These are phyloP conservation scores for Lepus timidus DNA, from an alignment of 2,113 vertebrate species.

Conservation along the genomic window DNA sequence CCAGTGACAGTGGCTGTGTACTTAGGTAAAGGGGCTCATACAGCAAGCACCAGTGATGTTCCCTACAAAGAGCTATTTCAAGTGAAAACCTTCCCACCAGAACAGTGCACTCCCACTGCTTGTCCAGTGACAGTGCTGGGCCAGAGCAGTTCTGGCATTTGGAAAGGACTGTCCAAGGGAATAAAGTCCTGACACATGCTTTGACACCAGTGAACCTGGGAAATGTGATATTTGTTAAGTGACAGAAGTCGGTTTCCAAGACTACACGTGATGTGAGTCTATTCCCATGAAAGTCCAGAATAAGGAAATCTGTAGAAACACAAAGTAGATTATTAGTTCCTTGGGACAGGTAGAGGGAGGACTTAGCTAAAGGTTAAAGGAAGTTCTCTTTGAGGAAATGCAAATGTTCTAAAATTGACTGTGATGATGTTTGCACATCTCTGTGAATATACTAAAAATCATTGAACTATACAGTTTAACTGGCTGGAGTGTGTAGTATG, in stretches of 20 bases:
- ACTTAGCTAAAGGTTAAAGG: background rate
- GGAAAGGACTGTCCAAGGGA: background rate
- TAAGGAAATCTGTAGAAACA: background rate
- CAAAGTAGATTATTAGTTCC: background rate
- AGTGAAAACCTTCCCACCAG: background rate
- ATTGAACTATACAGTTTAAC: background rate
- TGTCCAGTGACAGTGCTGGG: background rate
- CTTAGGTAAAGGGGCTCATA: background rate
- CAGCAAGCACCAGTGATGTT: background rate
- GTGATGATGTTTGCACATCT: background rate
- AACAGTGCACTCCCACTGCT: background rate
- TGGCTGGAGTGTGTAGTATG: background rate
- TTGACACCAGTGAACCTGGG: background rate
- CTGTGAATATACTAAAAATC: background rate
- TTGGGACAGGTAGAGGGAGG: background rate
- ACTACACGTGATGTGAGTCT: background rate
- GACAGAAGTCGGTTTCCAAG: background rate
- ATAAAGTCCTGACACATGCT: background rate
- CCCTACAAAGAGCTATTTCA: background rate
- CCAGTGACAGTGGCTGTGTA: background rate
- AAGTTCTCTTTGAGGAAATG: background rate
- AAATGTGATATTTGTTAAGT: background rate
- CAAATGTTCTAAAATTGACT: background rate
- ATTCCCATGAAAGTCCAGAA: background rate
- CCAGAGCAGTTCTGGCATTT: background rate